These are phyloP conservation scores for Drosophila nannoptera DNA, from an alignment of 1,140 invertebrate genomes.

Conservation along the genomic window DNA sequence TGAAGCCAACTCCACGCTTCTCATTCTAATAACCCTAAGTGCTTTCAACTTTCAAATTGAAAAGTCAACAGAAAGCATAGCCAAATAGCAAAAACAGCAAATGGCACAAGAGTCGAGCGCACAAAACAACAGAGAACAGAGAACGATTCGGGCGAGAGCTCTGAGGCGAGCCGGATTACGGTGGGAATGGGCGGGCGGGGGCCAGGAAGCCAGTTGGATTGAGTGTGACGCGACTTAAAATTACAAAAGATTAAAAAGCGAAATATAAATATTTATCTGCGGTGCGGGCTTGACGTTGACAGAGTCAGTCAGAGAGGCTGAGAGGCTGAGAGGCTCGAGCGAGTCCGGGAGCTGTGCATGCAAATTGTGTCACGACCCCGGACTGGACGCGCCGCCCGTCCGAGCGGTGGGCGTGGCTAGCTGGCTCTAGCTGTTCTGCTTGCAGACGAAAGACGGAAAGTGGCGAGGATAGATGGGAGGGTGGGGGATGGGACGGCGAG, in stretches of 20 bases:
- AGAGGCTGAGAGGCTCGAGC: conserved; percentile 4
- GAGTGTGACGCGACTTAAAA: conserved; percentile 67
- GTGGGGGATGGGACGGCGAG: too few relatives aligned
- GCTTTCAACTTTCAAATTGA: conserved; percentile 77
- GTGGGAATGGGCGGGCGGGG: background rate
- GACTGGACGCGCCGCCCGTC: background rate
- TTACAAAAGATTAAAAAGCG: conserved; percentile 78
- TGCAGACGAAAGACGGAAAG: too few relatives aligned
- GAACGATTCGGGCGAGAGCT: background rate
- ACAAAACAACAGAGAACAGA: conserved; percentile 36
- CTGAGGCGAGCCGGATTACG: background rate
- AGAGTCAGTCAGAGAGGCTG: conserved; percentile 17
- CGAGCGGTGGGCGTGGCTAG: background rate
- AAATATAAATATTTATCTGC: conserved; percentile 78
- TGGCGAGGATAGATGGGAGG: too few relatives aligned
- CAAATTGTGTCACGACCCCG: conserved; percentile 49
- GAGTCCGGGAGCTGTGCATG: conserved; percentile 47
- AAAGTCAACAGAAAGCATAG: conserved; percentile 74
- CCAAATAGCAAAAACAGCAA: conserved; percentile 66
- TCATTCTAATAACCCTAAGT: conserved; percentile 74
- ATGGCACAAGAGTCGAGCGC: conserved; percentile 57
- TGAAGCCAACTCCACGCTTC: conserved; percentile 58
- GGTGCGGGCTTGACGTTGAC: conserved; percentile 52
- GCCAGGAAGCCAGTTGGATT: background rate
- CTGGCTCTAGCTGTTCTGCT: background rate